Conservation (phyloP, 37 sponge, comb jelly and placozoan genomes). For the Beroe forskalii region DNA sequence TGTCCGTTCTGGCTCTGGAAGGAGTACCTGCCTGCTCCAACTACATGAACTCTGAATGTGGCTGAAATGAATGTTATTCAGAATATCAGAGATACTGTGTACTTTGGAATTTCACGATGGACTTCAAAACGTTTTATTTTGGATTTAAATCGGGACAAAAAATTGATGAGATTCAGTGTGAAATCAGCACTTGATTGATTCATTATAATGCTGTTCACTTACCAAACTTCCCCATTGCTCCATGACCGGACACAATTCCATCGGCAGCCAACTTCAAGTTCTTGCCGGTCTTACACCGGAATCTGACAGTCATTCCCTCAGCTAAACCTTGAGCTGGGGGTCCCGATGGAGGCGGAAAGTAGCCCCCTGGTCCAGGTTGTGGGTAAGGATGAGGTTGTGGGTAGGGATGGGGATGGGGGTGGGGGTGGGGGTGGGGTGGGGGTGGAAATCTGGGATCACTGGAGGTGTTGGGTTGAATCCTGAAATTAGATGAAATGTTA, state of each 20-base stretch:
- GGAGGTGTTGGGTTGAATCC: no score
- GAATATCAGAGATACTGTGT: no score
- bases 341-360: not conserved
- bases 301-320: not conserved
- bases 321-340: conserved; percentile 18
- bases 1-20: not conserved
- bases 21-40: not conserved
- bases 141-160: no score
- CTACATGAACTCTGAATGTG: conserved; percentile 7
- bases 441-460: no score
- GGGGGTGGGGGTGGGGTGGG: conserved; percentile 20
- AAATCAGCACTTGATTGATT: no score
- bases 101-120: no score
- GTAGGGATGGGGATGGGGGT: not conserved
- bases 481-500: no score
- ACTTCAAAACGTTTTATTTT: not conserved
- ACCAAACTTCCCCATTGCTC: not conserved
- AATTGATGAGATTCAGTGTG: no score
- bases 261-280: not conserved
- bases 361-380: not conserved
- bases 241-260: not conserved
- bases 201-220: not conserved
- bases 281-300: conserved; percentile 47
- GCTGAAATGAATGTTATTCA: no score
- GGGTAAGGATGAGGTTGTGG: not conserved